Evolutionary conservation across 1,140 invertebrate genomes (phyloP), one percentile per base, ranked within the genome.

Genomic region (Cyphomyrmex costatus): DNA sequence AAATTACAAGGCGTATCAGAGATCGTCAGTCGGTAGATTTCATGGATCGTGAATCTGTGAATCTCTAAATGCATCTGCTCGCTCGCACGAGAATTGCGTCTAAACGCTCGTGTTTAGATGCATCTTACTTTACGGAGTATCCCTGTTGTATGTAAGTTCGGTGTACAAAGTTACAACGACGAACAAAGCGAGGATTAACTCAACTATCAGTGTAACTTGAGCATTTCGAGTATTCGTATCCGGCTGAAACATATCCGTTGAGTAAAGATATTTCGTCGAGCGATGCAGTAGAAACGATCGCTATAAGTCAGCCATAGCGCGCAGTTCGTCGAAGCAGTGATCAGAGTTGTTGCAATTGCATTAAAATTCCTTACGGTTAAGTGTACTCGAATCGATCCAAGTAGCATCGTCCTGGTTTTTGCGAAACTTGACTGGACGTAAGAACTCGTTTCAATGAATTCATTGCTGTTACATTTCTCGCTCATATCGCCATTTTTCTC

Each of bases 301-400:
- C 42, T 68, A 30, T 53, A 79, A 79, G 53, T 61, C 42, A 65
- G 76, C 7, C 58, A 27, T 21, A 61, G 5, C 66, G 49, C 16
- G 56, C 42, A 58, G 19, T 12, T 42, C 68, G 46, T 12, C 42
- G 30, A 21, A 21, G 51, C 61, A 87, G 51, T 68, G 71, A 46
- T 51, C 53, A 21, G n/a, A n/a, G 53, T n/a, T 65, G 65, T 65
- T 30, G 68, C 8, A 12, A 68, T 65, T 85, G 79, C 86, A 88
- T 88, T 88, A 86, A 65, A 88, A 88, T 88, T 88, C 65, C 49
- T 85, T 36, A 66, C 49, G 42, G 51, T 66, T 36, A 36, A 74
- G 27, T 14, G 58, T 46, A 30, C 14, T 79, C 66, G 56, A 19
- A 53, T 73, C 79, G 51, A 88, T 56, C 71, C 80, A 19, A 53